phyloP scores from a whole-genome alignment of 2,888 invertebrate species.

The Amblyjoppa proteus region DNA sequence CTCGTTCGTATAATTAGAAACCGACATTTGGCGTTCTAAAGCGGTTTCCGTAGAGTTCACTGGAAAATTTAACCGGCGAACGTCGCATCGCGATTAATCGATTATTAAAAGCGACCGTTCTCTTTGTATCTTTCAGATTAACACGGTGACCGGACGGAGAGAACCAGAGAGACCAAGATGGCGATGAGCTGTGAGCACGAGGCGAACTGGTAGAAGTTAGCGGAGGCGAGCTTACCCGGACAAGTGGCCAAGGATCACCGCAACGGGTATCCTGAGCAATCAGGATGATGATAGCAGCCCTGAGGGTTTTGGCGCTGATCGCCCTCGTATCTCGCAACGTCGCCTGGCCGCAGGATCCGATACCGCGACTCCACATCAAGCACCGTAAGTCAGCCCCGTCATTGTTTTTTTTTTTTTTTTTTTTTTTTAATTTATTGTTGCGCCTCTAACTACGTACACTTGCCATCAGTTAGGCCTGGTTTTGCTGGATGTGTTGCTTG shows the following conservation, averaged over 20 bases:
- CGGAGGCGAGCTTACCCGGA: slow-evolving; percentile 69
- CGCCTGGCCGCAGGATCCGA: slow-evolving; percentile 91
- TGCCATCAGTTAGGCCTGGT: neutral
- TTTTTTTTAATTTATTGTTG: neutral
- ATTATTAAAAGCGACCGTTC: neutral
- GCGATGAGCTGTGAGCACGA: slow-evolving; percentile 72
- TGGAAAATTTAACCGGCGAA: neutral
- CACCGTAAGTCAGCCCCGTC: slow-evolving; percentile 86
- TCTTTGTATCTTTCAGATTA: slow-evolving; percentile 38
- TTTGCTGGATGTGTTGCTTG: no score
- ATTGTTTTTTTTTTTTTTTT: neutral
- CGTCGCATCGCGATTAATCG: neutral
- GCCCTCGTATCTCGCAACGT: slow-evolving; percentile 87
- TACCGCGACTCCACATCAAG: slow-evolving; percentile 89
- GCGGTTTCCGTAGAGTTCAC: neutral
- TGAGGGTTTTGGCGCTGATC: slow-evolving; percentile 85
- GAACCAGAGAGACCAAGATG: slow-evolving; percentile 73
- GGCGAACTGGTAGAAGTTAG: slow-evolving; percentile 77
- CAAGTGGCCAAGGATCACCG: slow-evolving; percentile 51
- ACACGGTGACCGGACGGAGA: slow-evolving; percentile 21
- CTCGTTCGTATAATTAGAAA: neutral
- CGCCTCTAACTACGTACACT: neutral
- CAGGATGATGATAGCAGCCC: slow-evolving; percentile 77
- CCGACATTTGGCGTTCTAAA: neutral
- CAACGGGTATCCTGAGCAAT: slow-evolving; percentile 53